phyloP scores from a whole-genome alignment of 2,888 invertebrate genomes.

The Lypha dubia region DNA sequence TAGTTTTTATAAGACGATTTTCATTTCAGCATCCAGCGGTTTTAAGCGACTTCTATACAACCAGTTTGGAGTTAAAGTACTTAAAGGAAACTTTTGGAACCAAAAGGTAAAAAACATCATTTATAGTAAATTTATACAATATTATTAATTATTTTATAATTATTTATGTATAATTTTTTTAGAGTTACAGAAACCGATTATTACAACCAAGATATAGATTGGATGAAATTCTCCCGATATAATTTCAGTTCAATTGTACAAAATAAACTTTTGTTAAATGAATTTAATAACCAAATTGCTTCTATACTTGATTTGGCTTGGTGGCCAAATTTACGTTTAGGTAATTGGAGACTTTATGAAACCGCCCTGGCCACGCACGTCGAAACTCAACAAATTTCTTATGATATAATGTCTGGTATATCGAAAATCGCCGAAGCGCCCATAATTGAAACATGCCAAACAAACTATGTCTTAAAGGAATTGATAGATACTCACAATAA shows the following conservation, averaged over 20 bases:
- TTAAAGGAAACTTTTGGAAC: constrained; percentile 14
- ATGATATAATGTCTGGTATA: constrained; percentile 61
- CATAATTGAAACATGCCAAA: neutral
- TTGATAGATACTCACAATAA: neutral
- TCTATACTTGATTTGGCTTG: constrained; percentile 56
- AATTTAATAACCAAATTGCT: constrained; percentile 26
- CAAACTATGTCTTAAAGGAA: constrained; percentile 18
- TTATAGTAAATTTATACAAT: neutral
- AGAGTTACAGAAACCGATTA: constrained; percentile 18
- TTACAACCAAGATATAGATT: neutral
- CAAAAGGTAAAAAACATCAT: neutral
- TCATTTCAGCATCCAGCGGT: constrained; percentile 1
- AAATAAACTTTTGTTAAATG: neutral
- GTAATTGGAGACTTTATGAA: constrained; percentile 64
- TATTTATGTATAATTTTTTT: neutral
- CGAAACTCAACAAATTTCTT: constrained; percentile 10
- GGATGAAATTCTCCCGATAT: constrained; percentile 2
- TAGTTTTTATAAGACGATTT: neutral
- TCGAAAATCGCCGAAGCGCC: constrained; percentile 12
- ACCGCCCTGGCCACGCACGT: constrained; percentile 45
- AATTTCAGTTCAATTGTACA: constrained; percentile 37
- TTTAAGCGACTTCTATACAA: neutral
- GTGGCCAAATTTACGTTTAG: constrained; percentile 65
- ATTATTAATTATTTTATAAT: neutral
- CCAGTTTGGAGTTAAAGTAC: constrained; percentile 30